Evolutionary conservation across 37 sponge, comb jelly and placozoan genomes (phyloP).

Genomic region (Hexactinellida sp.): DNA sequence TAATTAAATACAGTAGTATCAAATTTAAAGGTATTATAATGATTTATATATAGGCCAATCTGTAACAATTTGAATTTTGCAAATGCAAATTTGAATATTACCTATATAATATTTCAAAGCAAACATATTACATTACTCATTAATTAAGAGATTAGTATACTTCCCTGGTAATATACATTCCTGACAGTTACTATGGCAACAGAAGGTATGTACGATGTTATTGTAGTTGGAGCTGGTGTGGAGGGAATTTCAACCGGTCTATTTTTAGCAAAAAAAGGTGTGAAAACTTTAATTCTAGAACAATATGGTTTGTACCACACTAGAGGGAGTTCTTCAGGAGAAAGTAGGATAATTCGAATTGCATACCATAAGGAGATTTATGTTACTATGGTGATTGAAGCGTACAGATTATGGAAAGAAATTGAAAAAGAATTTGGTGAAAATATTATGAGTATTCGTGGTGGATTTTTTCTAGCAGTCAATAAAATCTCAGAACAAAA

Average conservation of each 20-base stretch:
- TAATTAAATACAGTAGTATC: too few relatives aligned
- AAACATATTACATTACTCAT: too few relatives aligned
- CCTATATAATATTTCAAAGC: too few relatives aligned
- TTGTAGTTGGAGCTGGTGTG: conserved; percentile 73
- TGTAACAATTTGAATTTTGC: too few relatives aligned
- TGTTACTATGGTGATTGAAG: conserved; percentile 56
- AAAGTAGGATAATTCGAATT: conserved; percentile 43
- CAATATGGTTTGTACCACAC: conserved; percentile 60
- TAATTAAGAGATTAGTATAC: too few relatives aligned
- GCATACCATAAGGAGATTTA: conserved; percentile 36
- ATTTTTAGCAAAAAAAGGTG: conserved; percentile 22
- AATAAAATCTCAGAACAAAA: neutral
- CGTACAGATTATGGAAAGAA: conserved; percentile 49
- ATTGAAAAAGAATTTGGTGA: conserved; percentile 44
- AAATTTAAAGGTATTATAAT: too few relatives aligned
- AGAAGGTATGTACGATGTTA: conserved; percentile 28
- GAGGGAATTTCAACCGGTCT: conserved; percentile 68
- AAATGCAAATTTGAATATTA: too few relatives aligned
- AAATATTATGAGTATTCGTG: conserved; percentile 36
- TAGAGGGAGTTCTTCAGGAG: conserved; percentile 79
- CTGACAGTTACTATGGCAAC: neutral
- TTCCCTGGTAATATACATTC: too few relatives aligned
- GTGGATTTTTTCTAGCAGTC: conserved; percentile 36
- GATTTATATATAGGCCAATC: too few relatives aligned
- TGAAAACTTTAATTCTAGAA: neutral